phyloP scores from a whole-genome alignment of 1,140 invertebrate species.

The Chelonus insularis region DNA sequence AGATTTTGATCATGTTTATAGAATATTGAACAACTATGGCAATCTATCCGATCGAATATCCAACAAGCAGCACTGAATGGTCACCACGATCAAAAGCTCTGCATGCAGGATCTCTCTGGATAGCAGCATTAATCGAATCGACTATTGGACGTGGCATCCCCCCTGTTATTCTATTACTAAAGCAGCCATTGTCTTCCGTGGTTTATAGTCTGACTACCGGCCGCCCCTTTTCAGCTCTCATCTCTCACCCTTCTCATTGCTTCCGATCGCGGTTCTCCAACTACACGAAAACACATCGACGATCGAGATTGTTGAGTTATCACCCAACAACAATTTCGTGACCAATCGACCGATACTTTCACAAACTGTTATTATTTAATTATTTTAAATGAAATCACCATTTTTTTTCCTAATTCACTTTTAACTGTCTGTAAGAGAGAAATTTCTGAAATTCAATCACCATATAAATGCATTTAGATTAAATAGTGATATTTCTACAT shows the following conservation, averaged over 20 bases:
- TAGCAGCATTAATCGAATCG: conserved; percentile 56
- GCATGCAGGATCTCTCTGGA: conserved; percentile 43
- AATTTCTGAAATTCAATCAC: too few relatives aligned
- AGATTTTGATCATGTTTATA: conserved; percentile 36
- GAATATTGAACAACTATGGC: conserved; percentile 40
- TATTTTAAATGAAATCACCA: too few relatives aligned
- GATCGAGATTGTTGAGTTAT: conserved; percentile 39
- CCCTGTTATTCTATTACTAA: conserved; percentile 55
- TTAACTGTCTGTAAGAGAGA: too few relatives aligned
- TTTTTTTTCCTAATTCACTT: too few relatives aligned
- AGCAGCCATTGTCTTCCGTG: conserved; percentile 51
- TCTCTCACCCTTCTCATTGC: conserved; percentile 2
- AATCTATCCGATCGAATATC: conserved; percentile 50
- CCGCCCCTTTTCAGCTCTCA: conserved; percentile 9
- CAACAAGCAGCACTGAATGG: conserved; percentile 35
- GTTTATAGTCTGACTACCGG: conserved; percentile 46
- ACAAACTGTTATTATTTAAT: neutral
- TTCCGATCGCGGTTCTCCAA: conserved; percentile 12
- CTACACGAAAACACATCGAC: conserved; percentile 32
- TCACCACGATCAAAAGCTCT: conserved; percentile 46
- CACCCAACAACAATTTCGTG: conserved; percentile 35
- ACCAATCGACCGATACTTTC: conserved; percentile 26
- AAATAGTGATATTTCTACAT: too few relatives aligned
- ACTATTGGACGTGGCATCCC: conserved; percentile 46
- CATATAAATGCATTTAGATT: too few relatives aligned